Percentiles rank a stretch among this genome's conserved stretches.
These are phyloP conservation scores for Dryomyza anilis DNA, from an alignment of 2,888 invertebrate genomes.

Conservation along the genomic window DNA sequence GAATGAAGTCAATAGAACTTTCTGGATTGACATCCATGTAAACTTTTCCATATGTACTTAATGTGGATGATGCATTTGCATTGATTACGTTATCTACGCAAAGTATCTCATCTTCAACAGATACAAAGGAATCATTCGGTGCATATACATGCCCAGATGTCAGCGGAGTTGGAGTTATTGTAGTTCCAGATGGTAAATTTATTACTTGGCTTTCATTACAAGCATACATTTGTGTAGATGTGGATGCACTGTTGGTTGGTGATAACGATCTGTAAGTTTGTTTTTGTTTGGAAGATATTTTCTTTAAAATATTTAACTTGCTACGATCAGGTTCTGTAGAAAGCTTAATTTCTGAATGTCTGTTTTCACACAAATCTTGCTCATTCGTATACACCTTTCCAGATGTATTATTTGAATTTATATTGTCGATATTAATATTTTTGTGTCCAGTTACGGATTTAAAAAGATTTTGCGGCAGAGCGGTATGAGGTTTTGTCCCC, in stretches of 20 bases:
- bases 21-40: background rate
- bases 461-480: background rate
- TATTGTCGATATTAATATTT: background rate
- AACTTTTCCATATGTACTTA: background rate
- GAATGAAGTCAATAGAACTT: slow-evolving; percentile 20
- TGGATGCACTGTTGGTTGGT: slow-evolving; percentile 27
- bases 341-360: slow-evolving; percentile 64
- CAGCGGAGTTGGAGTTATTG: slow-evolving; percentile 53
- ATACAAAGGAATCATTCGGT: slow-evolving; percentile 32
- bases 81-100: no score
- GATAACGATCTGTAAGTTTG: slow-evolving; percentile 33
- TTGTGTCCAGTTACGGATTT: background rate
- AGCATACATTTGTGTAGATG: slow-evolving; percentile 27
- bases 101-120: slow-evolving; percentile 32
- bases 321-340: slow-evolving; percentile 82
- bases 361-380: no score
- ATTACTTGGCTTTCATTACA: slow-evolving; percentile 43
- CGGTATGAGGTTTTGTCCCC: background rate
- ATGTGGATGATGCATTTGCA: background rate
- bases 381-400: no score
- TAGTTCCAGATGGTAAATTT: slow-evolving; percentile 56
- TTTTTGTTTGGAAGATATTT: slow-evolving; percentile 68
- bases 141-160: slow-evolving; percentile 36
- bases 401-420: no score
- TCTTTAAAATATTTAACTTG: slow-evolving; percentile 86